Evolutionary conservation across 2,113 vertebrate genomes (phyloP).

Genomic region (Oryzias celebensis): DNA sequence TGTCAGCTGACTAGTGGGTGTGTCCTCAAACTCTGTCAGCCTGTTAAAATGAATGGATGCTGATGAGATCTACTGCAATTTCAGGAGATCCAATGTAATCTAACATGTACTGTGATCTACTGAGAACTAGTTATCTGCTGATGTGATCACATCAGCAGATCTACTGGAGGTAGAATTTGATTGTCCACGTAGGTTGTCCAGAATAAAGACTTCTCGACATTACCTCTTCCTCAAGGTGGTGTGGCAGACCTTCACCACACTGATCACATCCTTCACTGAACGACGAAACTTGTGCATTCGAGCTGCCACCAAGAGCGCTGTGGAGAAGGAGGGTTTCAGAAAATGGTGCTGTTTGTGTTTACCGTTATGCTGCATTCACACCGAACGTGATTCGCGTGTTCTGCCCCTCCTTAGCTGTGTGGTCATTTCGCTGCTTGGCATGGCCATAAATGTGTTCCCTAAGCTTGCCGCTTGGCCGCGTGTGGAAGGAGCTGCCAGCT

Average conservation of each 20-base stretch:
- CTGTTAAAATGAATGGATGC: constrained; percentile 57
- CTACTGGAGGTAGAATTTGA: too few relatives aligned
- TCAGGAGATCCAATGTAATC: too few relatives aligned
- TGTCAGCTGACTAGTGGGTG: constrained; percentile 95
- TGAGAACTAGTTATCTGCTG: not conserved
- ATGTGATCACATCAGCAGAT: too few relatives aligned
- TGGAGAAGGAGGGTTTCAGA: not conserved
- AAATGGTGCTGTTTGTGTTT: not conserved
- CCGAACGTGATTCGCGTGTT: too few relatives aligned
- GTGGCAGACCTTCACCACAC: constrained; percentile 98
- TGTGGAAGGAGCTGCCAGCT: too few relatives aligned
- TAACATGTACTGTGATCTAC: not conserved
- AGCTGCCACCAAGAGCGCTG: constrained; percentile 95
- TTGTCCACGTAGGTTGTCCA: too few relatives aligned
- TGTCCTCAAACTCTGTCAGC: constrained; percentile 96
- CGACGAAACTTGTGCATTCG: constrained; percentile 97
- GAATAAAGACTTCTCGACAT: constrained; percentile 11
- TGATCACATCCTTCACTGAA: constrained; percentile 94
- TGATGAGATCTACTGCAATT: not conserved
- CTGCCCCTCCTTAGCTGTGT: too few relatives aligned
- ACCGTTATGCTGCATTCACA: not conserved
- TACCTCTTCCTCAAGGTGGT: constrained; percentile 97
- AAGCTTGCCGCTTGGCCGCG: too few relatives aligned
- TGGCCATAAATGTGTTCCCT: too few relatives aligned
- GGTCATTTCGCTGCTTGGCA: constrained; percentile 1